Percentiles rank a stretch among this genome's conserved stretches.
Evolutionary conservation across 1,140 invertebrate species (phyloP).

Genomic region (Drosophila sp.): DNA sequence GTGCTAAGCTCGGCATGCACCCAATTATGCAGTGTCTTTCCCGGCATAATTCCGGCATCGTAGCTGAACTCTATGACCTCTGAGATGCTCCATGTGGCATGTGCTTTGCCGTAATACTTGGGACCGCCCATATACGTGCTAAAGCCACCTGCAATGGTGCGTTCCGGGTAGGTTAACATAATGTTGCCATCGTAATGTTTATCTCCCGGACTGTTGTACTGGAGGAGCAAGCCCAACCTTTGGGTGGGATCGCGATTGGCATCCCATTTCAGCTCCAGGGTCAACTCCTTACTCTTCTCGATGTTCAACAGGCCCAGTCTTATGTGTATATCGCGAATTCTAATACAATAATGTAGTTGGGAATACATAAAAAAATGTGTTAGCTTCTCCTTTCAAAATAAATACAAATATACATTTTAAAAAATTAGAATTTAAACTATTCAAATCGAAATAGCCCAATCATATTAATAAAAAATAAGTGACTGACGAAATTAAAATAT

Average conservation of each 20-base stretch:
- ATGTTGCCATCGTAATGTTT: conserved; percentile 88
- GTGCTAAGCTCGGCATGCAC: conserved; percentile 87
- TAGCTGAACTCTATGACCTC: conserved; percentile 86
- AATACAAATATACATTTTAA: too few species aligned
- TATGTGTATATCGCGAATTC: conserved; percentile 90
- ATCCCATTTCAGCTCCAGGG: conserved; percentile 91
- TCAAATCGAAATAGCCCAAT: too few species aligned
- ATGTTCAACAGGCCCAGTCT: conserved; percentile 87
- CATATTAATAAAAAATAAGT: too few species aligned
- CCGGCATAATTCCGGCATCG: conserved; percentile 75
- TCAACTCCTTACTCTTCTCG: conserved; percentile 87
- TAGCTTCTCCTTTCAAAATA: too few species aligned
- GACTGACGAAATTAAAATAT: too few species aligned
- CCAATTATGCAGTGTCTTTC: conserved; percentile 85
- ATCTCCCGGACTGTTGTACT: conserved; percentile 84
- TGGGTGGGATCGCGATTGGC: conserved; percentile 91
- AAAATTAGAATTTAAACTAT: too few species aligned
- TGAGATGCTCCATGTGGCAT: conserved; percentile 86
- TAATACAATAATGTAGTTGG: conserved; percentile 57
- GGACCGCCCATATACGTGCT: conserved; percentile 85
- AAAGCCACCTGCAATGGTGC: conserved; percentile 88
- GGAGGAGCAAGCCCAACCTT: conserved; percentile 75
- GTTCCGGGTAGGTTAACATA: conserved; percentile 89
- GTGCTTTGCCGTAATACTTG: conserved; percentile 85
- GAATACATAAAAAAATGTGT: too few species aligned